Evolutionary conservation across 1,140 invertebrate species (phyloP), one percentile per base, ranked within the genome.

Genomic region (Trichonephila clavipes): DNA sequence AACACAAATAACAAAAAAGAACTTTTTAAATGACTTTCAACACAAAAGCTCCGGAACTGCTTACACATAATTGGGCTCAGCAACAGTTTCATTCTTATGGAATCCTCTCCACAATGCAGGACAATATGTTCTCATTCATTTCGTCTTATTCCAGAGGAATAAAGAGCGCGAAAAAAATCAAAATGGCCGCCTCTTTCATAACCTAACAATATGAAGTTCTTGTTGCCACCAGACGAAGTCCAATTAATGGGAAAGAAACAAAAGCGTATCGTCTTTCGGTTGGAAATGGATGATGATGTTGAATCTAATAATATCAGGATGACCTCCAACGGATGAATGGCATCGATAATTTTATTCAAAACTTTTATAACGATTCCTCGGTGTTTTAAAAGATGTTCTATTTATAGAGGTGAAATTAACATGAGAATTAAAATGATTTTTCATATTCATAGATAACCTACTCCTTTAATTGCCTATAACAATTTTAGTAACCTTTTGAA

Each of bases 171-270:
- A 51, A 83, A 34, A 83, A 83, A 51, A 3, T 14, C 24, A 82
- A 51, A 69, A 69, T 2, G 24, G 24, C 66, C 21, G 66, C n/a
- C n/a, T 69, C 66, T 69, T 69, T n/a, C 66, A 69, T 24, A 69
- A 69, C 72, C 16, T 44, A 83, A 83, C 51, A 51, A 83, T 83
- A 59, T 24, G 51, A 58, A 21, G 44, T 51, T 59, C 19, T n/a
- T 59, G 44, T n/a, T 83, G 82, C 51, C 82, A 51, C 21, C 51
- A 40, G 82, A 83, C 82, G 21, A 59, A 83, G 21, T 21, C 82
- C 82, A 83, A 83, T 83, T 83, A 83, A 83, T 28, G 82, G 59
- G 44, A 28, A 18, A 83, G 51, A 59, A 83, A 83, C 82, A 83
- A 51, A 77, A 59, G 51, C 82, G 7, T 21, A 83, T 51, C 21